A percentile compares a stretch with the other conserved stretches of the same genome.
Conservation (phyloP, 2,888 invertebrate species). For the Bembecia ichneumoniformis region DNA sequence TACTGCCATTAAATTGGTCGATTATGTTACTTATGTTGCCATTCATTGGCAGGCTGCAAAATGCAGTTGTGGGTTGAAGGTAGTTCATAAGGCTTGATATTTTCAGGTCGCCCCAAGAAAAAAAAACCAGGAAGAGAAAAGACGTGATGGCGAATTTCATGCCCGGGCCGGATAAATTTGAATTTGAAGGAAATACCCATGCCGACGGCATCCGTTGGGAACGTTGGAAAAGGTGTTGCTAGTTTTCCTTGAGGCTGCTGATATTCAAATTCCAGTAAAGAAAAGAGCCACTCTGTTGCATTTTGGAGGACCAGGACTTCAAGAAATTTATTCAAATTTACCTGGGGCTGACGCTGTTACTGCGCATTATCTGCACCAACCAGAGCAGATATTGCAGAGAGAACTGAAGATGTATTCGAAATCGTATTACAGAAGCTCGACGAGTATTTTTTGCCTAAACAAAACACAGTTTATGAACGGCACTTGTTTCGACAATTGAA, state of each 20-base stretch:
- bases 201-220: too few species aligned
- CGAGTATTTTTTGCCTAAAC: conserved; percentile 5
- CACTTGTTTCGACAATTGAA: conserved; percentile 4
- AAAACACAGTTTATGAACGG: conserved; percentile 5
- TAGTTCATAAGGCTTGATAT: too few species aligned
- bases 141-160: too few species aligned
- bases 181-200: too few species aligned
- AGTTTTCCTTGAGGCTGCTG: conserved; percentile 8
- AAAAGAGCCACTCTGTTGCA: conserved; percentile 8
- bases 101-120: background rate
- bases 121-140: too few species aligned
- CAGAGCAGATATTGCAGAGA: too few species aligned
- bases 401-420: background rate
- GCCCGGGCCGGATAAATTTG: too few species aligned
- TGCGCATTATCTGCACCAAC: too few species aligned
- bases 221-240: background rate
- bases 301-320: conserved; percentile 4
- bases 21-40: too few species aligned
- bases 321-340: conserved; percentile 9
- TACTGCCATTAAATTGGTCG: too few species aligned
- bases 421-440: conserved; percentile 4
- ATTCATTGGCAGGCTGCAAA: too few species aligned
- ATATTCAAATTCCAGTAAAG: conserved; percentile 3
- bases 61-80: too few species aligned
- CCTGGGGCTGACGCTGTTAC: conserved; percentile 5